Evolutionary conservation across 1,140 invertebrate genomes (phyloP), one percentile per base, ranked within the genome.

Genomic region (Marisa cornuarietis): DNA sequence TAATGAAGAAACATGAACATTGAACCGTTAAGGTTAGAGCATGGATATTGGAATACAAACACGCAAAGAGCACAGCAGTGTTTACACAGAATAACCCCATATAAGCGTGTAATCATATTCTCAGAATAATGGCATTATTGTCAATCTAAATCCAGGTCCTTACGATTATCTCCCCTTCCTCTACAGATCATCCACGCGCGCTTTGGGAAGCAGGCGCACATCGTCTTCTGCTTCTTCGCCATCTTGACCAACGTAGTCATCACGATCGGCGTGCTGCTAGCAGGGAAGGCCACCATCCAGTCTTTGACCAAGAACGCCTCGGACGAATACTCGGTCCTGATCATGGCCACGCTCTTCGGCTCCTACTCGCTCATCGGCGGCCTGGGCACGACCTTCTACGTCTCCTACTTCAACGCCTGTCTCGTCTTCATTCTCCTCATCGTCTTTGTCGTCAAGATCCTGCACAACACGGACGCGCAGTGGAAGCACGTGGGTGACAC

Each of bases 181-280:
- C 42, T 51, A n/a, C 81, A 88, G 87, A 83, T 88, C n/a, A 88
- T 88, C 62, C 84, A 89, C 65, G 90, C 90, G 22, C 71, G 91
- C 73, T 92, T 91, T 83, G 91, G 91, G 22, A 86, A 82, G 79
- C 82, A 79, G 26, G 86, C 90, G 24, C 91, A 92, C 79, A 84
- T 88, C 7, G 85, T 88, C 13, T 92, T 88, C 85, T 90, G 89
- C 79, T 83, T 85, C 58, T 91, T 92, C 81, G 91, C 90, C 54
- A 85, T 91, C 26, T 77, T 91, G 26, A 92, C 91, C 16, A 92
- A 92, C 80, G 68, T 90, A 7, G 87, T 92, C 74, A 91, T 92
- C 49, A 91, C 89, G 7, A 86, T 90, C 63, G 89, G 89, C 51
- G 86, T 91, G 51, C 88, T 90, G 74, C 82, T 91, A 72, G 87